A percentile compares a stretch with the other conserved stretches of the same genome.
These are phyloP conservation scores for Drosophila truncata DNA, from an alignment of 1,140 invertebrate genomes.

Conservation along the genomic window DNA sequence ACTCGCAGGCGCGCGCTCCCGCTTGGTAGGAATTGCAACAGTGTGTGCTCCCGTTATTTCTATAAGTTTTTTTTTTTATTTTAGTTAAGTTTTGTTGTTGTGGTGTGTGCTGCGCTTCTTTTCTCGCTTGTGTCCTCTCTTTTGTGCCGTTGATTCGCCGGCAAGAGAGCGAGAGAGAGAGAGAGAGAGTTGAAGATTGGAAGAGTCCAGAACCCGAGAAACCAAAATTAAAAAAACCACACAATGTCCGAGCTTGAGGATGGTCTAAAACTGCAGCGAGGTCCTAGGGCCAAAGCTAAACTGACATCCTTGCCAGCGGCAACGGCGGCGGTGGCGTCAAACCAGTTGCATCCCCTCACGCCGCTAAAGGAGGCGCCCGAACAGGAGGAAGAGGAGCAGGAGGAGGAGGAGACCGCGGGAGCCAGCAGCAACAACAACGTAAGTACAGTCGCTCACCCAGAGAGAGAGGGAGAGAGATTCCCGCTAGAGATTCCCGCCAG, in stretches of 20 bases:
- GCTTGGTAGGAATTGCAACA: slow-evolving; percentile 58
- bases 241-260: slow-evolving; percentile 69
- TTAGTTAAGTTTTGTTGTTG: slow-evolving; percentile 47
- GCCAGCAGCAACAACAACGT: slow-evolving; percentile 40
- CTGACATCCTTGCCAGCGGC: slow-evolving; percentile 2
- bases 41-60: slow-evolving; percentile 54
- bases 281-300: slow-evolving; percentile 1
- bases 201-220: slow-evolving; percentile 5
- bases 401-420: slow-evolving; percentile 38
- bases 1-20: slow-evolving; percentile 17
- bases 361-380: slow-evolving; percentile 28
- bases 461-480: too few species aligned
- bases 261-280: slow-evolving; percentile 40
- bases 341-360: slow-evolving; percentile 28
- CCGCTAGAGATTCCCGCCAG: not conserved
- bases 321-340: not conserved
- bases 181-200: not conserved
- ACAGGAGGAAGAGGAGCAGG: slow-evolving; percentile 24
- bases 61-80: slow-evolving; percentile 22
- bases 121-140: slow-evolving; percentile 47
- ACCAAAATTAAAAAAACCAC: slow-evolving; percentile 38
- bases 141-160: slow-evolving; percentile 46
- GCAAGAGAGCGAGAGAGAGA: slow-evolving; percentile 23
- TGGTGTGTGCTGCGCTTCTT: slow-evolving; percentile 39
- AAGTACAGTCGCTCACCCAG: slow-evolving; percentile 51